Evolutionary conservation across 2,888 invertebrate genomes (phyloP), one percentile per base, ranked within the genome.

Genomic region (Stenchaetothrips biformis): DNA sequence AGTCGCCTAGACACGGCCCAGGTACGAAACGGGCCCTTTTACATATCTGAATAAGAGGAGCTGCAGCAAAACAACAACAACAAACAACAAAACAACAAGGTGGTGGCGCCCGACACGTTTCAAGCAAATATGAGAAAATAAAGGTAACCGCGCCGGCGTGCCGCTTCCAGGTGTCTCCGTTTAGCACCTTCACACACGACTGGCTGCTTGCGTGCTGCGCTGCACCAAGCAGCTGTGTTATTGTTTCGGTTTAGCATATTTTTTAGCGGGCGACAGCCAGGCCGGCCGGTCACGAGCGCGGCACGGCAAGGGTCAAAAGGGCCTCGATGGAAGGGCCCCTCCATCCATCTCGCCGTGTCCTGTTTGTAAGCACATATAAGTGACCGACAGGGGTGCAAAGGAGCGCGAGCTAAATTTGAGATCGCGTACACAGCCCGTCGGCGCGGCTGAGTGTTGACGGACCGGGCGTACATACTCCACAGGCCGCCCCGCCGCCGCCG

Each of bases 321-420:
- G 37, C 37, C 37, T 1, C 37, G 37, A 2, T 37, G n/a, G n/a
- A 37, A 37, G 4, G 37, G 37, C 37, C 37, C 37, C 37, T 37
- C 37, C 4, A 37, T 37, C 37, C 37, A 37, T 37, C 37, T 37
- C 37, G 37, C 37, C 37, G 37, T 37, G 59, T 18, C 59, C 18
- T 74, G 67, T 74, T 74, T 74, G 67, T 74, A 74, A 74, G 67
- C 67, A 74, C 67, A 74, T 74, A 74, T 74, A 74, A 74, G 67
- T 74, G 67, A 74, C 67, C 67, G 67, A 74, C 67, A 74, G 67
- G 67, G n/a, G 67, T 21, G 67, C 21, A 8, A 53, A 21, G 67
- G 67, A 4, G 37, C 37, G 37, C 37, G 4, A 37, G 67, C 67
- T 74, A 74, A 74, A 74, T 74, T 74, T 74, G 67, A 74, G 25